Evolutionary conservation across 2,888 invertebrate species (phyloP).

Genomic region (Unio delphinus): DNA sequence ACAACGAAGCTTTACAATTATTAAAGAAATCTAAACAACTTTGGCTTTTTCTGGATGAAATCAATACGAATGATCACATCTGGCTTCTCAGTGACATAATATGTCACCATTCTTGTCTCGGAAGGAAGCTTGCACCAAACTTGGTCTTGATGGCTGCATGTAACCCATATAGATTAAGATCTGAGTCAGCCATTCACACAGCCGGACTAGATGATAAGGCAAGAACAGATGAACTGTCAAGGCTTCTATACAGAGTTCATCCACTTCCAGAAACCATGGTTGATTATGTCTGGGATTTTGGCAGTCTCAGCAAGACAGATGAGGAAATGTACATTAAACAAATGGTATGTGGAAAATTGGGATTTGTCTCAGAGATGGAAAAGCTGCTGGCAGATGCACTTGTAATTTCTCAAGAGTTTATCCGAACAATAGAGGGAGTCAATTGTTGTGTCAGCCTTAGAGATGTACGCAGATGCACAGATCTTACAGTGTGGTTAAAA

Average conservation of each 20-base stretch:
- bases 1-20: slow-evolving; percentile 14
- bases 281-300: slow-evolving; percentile 56
- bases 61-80: slow-evolving; percentile 48
- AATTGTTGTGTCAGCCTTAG: slow-evolving; percentile 25
- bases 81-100: slow-evolving; percentile 41
- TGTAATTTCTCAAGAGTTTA: slow-evolving; percentile 23
- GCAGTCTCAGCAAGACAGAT: slow-evolving; percentile 39
- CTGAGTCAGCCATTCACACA: slow-evolving; percentile 28
- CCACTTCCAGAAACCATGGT: slow-evolving; percentile 51
- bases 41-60: slow-evolving; percentile 57
- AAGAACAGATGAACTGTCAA: slow-evolving; percentile 43
- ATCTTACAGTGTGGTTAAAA: slow-evolving; percentile 20
- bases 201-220: slow-evolving; percentile 43
- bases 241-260: slow-evolving; percentile 46
- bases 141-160: slow-evolving; percentile 47
- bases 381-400: slow-evolving; percentile 15
- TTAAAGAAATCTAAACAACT: slow-evolving; percentile 3
- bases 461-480: slow-evolving; percentile 28
- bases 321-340: slow-evolving; percentile 35
- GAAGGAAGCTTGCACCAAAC: slow-evolving; percentile 37
- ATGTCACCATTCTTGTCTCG: slow-evolving; percentile 39
- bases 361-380: background rate
- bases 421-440: slow-evolving; percentile 10
- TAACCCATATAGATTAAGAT: slow-evolving; percentile 49
- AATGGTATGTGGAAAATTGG: slow-evolving; percentile 19